phyloP scores from a whole-genome alignment of 2,113 vertebrate genomes.

The Python bivittatus region DNA sequence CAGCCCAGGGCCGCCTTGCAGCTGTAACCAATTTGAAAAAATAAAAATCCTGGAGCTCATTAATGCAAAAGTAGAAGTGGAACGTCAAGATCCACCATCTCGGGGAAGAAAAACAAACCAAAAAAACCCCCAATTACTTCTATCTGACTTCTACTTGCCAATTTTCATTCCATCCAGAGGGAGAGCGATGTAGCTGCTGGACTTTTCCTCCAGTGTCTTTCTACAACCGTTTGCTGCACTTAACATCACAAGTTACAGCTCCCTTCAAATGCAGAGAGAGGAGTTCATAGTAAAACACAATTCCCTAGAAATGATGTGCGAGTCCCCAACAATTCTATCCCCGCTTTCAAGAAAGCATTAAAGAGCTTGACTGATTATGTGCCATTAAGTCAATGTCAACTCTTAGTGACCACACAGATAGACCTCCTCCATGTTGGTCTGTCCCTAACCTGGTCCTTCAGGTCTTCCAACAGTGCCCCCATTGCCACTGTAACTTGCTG shows the following conservation, averaged over 20 bases:
- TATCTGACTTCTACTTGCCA: slow-evolving; percentile 47
- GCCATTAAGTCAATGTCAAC: not conserved
- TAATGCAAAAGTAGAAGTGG: not conserved
- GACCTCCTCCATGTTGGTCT: not conserved
- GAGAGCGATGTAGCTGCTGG: not conserved
- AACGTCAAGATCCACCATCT: not conserved
- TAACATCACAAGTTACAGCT: slow-evolving; percentile 37
- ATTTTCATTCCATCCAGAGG: slow-evolving; percentile 50
- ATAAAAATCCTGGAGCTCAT: slow-evolving; percentile 41
- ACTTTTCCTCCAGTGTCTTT: not conserved
- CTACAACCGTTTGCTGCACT: not conserved
- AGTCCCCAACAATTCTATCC: slow-evolving; percentile 42
- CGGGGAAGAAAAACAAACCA: not conserved
- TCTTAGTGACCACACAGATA: not conserved
- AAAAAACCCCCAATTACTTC: slow-evolving; percentile 41
- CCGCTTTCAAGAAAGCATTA: slow-evolving; percentile 42
- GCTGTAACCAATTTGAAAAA: not conserved
- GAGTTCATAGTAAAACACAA: not conserved
- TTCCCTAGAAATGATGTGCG: slow-evolving; percentile 17
- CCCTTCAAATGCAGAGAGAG: slow-evolving; percentile 5
- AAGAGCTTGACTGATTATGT: not conserved
- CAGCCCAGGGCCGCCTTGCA: slow-evolving; percentile 3
- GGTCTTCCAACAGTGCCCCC: not conserved
- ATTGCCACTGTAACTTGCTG: not conserved
- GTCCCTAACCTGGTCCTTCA: not conserved